These are phyloP conservation scores for Lophotis ruficrista DNA, from an alignment of 2,113 vertebrate species.

Conservation along the genomic window DNA sequence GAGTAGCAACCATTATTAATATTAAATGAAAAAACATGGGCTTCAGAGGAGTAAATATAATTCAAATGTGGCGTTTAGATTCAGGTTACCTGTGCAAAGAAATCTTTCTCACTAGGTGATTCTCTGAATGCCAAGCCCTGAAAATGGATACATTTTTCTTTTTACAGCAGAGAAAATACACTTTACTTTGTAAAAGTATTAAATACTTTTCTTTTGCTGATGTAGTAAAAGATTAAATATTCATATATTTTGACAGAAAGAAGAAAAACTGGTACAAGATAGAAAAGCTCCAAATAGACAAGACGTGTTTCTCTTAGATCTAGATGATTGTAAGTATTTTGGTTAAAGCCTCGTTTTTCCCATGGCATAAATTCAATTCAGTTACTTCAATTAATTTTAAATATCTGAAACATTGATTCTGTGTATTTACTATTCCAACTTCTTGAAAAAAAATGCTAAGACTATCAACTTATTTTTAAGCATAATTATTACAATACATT, in stretches of 20 bases:
- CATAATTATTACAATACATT: not conserved
- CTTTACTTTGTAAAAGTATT: not conserved
- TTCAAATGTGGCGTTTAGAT: not conserved
- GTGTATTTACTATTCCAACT: not conserved
- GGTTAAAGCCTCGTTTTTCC: not conserved
- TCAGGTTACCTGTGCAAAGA: not conserved
- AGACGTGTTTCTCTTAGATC: conserved; percentile 88
- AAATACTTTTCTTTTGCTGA: not conserved
- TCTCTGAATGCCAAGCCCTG: not conserved
- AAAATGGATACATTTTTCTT: not conserved
- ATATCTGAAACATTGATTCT: not conserved
- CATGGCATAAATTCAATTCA: not conserved
- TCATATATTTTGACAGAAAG: conserved; percentile 77
- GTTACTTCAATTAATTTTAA: not conserved
- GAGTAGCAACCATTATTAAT: not conserved
- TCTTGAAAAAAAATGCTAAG: not conserved
- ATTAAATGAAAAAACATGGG: not conserved
- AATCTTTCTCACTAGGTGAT: not conserved
- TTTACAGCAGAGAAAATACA: not conserved
- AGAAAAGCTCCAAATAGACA: conserved; percentile 65
- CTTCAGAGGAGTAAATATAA: not conserved
- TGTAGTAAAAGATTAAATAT: not conserved
- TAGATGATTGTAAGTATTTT: conserved; percentile 92
- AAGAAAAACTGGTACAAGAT: conserved; percentile 63
- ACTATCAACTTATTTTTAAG: not conserved